A percentile compares a stretch with the other conserved stretches of the same genome.
Evolutionary conservation across 2,888 invertebrate species (phyloP).

Genomic region (Drosophila crucigera): DNA sequence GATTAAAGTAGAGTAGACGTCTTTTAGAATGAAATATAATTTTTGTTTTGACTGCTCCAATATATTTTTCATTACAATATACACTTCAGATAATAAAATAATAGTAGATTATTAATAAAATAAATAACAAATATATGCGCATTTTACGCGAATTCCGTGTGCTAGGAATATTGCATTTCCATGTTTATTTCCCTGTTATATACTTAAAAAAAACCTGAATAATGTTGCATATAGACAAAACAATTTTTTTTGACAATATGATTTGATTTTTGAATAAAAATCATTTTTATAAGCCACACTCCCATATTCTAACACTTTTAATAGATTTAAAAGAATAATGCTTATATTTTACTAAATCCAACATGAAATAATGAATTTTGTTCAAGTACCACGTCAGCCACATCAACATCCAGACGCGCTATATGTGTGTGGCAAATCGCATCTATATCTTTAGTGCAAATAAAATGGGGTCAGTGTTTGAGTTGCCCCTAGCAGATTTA

Average conservation of each 20-base stretch:
- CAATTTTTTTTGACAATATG: background rate
- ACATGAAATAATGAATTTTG: background rate
- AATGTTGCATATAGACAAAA: background rate
- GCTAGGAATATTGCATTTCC: background rate
- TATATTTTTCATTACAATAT: background rate
- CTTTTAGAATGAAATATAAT: background rate
- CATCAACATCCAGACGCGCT: too few species aligned
- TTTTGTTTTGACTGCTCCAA: background rate
- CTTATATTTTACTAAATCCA: background rate
- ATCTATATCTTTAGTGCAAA: conserved; percentile 40
- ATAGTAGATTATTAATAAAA: background rate
- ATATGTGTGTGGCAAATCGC: conserved; percentile 27
- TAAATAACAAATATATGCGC: background rate
- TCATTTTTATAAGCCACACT: background rate
- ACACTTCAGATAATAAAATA: background rate
- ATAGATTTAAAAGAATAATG: background rate
- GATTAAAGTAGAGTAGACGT: background rate
- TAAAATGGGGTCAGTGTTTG: conserved; percentile 52
- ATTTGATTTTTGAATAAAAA: background rate
- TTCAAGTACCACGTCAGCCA: background rate
- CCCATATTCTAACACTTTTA: background rate
- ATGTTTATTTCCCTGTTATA: background rate
- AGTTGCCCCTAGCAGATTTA: conserved; percentile 57
- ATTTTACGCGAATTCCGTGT: background rate
- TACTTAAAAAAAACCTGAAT: background rate